phyloP scores from a whole-genome alignment of 2,113 vertebrate species.

The Promerops cafer region DNA sequence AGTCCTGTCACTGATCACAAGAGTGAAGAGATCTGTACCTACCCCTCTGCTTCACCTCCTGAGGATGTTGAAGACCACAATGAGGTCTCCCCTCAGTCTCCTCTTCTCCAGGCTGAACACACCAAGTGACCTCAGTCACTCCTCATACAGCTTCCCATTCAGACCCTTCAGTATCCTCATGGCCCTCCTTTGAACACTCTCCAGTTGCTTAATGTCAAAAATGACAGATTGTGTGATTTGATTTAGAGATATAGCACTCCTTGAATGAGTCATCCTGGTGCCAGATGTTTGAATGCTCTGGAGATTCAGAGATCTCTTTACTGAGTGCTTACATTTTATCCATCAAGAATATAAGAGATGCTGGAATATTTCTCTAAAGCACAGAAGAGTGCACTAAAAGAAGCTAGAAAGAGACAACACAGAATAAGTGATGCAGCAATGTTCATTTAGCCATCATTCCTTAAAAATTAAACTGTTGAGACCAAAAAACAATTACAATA shows the following conservation, averaged over 20 bases:
- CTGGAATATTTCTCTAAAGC: not conserved
- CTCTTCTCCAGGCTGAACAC: not conserved
- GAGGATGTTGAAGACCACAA: not conserved
- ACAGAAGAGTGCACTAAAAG: not conserved
- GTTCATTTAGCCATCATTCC: not conserved
- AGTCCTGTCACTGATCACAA: not conserved
- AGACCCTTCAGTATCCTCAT: not conserved
- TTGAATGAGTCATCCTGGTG: not conserved
- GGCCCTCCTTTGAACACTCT: not conserved
- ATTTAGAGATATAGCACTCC: not conserved
- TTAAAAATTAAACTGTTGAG: not conserved
- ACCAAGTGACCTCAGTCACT: rapidly evolving
- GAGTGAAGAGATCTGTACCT: not conserved
- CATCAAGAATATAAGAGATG: not conserved
- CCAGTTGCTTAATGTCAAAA: not conserved
- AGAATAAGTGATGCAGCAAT: not conserved
- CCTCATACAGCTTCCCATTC: rapidly evolving
- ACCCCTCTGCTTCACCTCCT: not conserved
- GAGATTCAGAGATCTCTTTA: not conserved
- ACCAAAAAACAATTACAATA: too few relatives aligned
- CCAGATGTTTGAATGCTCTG: not conserved
- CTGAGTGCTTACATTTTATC: not conserved
- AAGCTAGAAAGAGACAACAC: not conserved
- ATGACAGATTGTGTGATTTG: not conserved
- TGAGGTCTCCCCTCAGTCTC: not conserved